These are phyloP conservation scores for Eleginops maclovinus DNA, from an alignment of 2,113 vertebrate genomes.

Conservation along the genomic window DNA sequence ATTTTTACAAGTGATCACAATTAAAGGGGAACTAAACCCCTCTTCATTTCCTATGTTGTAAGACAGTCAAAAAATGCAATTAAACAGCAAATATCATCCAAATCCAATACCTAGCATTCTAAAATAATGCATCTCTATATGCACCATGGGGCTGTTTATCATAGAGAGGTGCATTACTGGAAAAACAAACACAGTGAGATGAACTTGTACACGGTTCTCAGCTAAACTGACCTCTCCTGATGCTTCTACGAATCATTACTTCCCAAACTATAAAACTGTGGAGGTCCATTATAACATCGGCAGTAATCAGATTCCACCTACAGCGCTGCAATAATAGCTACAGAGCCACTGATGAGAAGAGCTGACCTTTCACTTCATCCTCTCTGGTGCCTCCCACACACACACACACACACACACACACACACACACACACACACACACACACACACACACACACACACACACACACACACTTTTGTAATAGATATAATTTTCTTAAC, in stretches of 20 bases:
- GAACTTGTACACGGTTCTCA: no score
- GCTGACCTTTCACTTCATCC: slow-evolving; percentile 65
- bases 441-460: slow-evolving; percentile 15
- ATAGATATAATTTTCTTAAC: slow-evolving; percentile 61
- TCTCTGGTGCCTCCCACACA: slow-evolving; percentile 44
- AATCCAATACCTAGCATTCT: no score
- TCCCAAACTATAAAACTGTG: slow-evolving; percentile 32
- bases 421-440: slow-evolving; percentile 40
- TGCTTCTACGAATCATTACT: slow-evolving; percentile 48
- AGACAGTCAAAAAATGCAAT: no score
- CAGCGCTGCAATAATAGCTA: slow-evolving; percentile 23
- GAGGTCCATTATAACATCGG: slow-evolving; percentile 38
- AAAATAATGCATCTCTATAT: no score
- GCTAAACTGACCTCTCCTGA: slow-evolving; percentile 17
- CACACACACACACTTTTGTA: slow-evolving; percentile 29
- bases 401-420: slow-evolving; percentile 37
- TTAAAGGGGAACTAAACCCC: no score
- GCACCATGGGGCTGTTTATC: no score
- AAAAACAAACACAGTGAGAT: no score
- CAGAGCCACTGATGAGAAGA: slow-evolving; percentile 49
- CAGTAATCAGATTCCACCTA: slow-evolving; percentile 69
- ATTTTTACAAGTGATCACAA: no score
- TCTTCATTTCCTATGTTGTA: no score
- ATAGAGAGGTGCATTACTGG: no score
- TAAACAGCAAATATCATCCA: no score